Conservation (phyloP, 92 coral and sea anemone species). For the Umimayanthus kanabou region DNA sequence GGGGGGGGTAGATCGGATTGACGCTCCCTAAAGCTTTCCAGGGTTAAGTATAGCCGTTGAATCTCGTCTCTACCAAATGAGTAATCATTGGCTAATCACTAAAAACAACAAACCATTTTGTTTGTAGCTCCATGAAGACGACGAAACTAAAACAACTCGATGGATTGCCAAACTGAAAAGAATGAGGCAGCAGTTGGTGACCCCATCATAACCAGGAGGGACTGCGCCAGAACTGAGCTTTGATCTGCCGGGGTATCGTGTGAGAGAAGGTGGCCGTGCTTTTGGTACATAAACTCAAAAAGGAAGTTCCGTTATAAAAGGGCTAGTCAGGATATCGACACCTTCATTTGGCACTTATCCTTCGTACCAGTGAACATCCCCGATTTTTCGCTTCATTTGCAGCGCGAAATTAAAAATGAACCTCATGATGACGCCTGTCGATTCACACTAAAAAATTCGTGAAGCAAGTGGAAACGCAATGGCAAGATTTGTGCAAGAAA, state of each 20-base stretch:
- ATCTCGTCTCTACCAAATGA: no score
- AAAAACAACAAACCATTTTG: not conserved
- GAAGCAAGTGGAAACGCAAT: no score
- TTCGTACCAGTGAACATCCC: no score
- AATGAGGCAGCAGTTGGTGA: conserved; percentile 79
- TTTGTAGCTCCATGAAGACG: conserved; percentile 87
- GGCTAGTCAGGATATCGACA: not conserved
- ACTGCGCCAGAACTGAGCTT: not conserved
- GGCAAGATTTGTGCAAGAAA: no score
- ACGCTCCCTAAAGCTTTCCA: no score
- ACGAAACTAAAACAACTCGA: conserved; percentile 82
- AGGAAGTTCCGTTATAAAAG: not conserved
- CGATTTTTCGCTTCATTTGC: no score
- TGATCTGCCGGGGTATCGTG: not conserved
- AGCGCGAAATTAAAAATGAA: no score
- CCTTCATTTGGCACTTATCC: not conserved
- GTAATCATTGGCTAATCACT: not conserved
- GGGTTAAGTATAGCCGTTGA: no score
- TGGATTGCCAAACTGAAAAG: conserved; percentile 90
- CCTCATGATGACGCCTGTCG: no score
- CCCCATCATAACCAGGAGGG: conserved; percentile 48
- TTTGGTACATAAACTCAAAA: not conserved
- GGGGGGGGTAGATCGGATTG: no score
- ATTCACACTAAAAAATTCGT: no score
- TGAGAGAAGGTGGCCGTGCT: not conserved